Conservation (phyloP, 2,113 vertebrate genomes). For the Ictidomys tridecemlineatus region DNA sequence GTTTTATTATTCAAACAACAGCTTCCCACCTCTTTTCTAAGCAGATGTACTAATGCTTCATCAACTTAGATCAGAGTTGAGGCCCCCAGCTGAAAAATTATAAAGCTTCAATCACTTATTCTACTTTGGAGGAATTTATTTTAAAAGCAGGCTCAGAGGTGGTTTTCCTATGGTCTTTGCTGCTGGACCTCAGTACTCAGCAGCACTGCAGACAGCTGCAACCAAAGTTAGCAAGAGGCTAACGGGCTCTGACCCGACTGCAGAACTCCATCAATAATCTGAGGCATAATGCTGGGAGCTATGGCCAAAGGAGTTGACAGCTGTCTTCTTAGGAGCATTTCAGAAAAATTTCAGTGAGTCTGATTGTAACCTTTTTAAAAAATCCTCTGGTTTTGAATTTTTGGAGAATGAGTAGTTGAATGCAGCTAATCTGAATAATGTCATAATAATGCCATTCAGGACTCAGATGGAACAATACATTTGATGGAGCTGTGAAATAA, state of each 20-base stretch:
- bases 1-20: constrained; percentile 69
- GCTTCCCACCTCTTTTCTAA: constrained; percentile 70
- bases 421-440: constrained; percentile 54
- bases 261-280: constrained; percentile 48
- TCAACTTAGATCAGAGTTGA: constrained; percentile 34
- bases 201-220: constrained; percentile 63
- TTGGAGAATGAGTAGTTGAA: constrained; percentile 21
- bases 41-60: constrained; percentile 65
- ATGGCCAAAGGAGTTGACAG: constrained; percentile 5
- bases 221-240: constrained; percentile 72
- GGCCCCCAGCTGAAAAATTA: constrained; percentile 64
- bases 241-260: constrained; percentile 39
- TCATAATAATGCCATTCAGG: constrained; percentile 54
- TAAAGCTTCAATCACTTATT: constrained; percentile 73
- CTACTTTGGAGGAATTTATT: constrained; percentile 69
- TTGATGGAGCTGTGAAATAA: constrained; percentile 59
- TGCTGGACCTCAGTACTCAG: background rate
- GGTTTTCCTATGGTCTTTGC: background rate
- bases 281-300: constrained; percentile 20
- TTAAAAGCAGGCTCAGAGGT: constrained; percentile 54
- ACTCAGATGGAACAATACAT: constrained; percentile 35
- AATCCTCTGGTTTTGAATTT: constrained; percentile 63
- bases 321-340: constrained; percentile 60
- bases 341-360: background rate
- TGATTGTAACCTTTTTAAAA: background rate